Base-by-base conservation (phyloP, 2,113 vertebrate genomes). In the Gallinago jamesoni region DNA sequence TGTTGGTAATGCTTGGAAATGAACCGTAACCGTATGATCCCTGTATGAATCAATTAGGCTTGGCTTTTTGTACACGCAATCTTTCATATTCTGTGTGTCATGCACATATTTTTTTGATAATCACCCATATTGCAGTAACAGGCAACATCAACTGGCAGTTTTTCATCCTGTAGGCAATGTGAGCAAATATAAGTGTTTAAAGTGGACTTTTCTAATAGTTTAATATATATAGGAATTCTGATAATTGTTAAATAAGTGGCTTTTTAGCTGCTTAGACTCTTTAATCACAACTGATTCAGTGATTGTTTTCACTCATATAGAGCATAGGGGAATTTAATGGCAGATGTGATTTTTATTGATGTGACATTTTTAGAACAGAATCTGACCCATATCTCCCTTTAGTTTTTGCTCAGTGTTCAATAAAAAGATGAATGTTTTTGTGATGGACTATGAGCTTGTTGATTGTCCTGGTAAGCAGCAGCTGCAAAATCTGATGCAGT, bases 391-490 rank as follows among this genome's bases (percentile, higher is more conserved):
- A 33, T 6, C 35, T 88, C 41, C 25, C 35, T 89, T 84, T 63
- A 78, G 56, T 30, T 93, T 93, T 93, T 78, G 15, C 24, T 90
- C 22, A 66, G 39, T 68, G 43, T 56, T 94, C 2, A 9, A 41
- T 78, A 88, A 81, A 82, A 89, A 87, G 25, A 31, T 62, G 37
- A 47, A 35, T 84, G 31, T 20, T 79, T 89, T 72, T 75, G 33
- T 86, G 52, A 75, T 50, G 59, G 50, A 53, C 68, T 88, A 10
- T 67, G 74, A 91, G 78, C 52, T 67, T 80, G 45, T 76, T 69
- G 84, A 50, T 70, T 84, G 81, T 91, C 50, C 67, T 83, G n/a
- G 33, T 94, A 76, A 95, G 75, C 39, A 78, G 64, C 72, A 91
- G 52, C 70, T 87, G 68, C 83, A 88, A 84, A 93, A 77, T 84